Conservation (phyloP, 2,888 invertebrate species). For the Toxonevra muliebris region DNA sequence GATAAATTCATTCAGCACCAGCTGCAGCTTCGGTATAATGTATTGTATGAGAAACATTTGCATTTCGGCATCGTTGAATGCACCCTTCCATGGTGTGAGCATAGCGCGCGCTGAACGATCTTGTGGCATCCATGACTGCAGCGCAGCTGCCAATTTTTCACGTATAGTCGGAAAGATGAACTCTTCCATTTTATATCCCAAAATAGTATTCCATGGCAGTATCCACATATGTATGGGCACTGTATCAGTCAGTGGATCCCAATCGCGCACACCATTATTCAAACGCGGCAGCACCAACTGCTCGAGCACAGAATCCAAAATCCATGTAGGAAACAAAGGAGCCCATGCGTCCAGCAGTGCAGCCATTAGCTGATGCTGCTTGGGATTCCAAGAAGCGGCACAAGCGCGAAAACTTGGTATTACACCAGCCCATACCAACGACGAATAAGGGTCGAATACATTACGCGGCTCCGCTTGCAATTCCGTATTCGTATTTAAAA, state of each 20-base stretch:
- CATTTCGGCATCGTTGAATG: conserved; percentile 80
- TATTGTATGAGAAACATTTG: conserved; percentile 85
- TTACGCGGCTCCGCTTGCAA: conserved; percentile 55
- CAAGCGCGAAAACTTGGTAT: conserved; percentile 81
- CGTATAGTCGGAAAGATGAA: conserved; percentile 89
- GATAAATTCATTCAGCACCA: conserved; percentile 72
- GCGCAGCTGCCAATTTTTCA: conserved; percentile 87
- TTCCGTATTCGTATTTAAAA: conserved; percentile 64
- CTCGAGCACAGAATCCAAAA: conserved; percentile 82
- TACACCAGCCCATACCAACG: conserved; percentile 87
- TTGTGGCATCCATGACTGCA: conserved; percentile 94
- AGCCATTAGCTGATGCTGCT: conserved; percentile 80
- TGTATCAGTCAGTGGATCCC: conserved; percentile 96
- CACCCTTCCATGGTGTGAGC: conserved; percentile 86
- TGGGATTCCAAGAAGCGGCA: conserved; percentile 80
- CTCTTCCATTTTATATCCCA: conserved; percentile 70
- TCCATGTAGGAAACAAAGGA: conserved; percentile 82
- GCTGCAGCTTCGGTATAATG: conserved; percentile 88
- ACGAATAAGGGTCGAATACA: conserved; percentile 76
- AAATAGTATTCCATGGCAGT: conserved; percentile 92
- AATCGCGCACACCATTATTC: conserved; percentile 79
- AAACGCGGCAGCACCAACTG: conserved; percentile 82
- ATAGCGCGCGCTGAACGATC: conserved; percentile 93
- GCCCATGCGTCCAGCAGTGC: conserved; percentile 84
- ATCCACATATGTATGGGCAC: conserved; percentile 97